Evolutionary conservation across 2,113 vertebrate genomes (phyloP), one percentile per base, ranked within the genome.

Genomic region (Phylloscopus trochiloides): DNA sequence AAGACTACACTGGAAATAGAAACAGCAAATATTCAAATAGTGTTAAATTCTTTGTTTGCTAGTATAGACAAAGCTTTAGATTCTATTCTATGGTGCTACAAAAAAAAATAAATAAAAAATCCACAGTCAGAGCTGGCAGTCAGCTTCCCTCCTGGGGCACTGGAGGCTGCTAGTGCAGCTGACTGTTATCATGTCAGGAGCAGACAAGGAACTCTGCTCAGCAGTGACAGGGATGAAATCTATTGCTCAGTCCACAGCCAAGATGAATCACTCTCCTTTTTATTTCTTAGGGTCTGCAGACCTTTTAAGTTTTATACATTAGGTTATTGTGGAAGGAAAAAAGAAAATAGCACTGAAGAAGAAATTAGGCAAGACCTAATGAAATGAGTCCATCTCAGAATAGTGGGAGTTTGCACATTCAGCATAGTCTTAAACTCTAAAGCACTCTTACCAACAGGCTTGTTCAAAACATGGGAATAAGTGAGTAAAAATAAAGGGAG

Each of bases 231-330:
- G 31, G 77, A 57, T 7, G 6, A 80, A 91, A 96, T 88, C 89
- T 89, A 91, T 89, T 95, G 91, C 81, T 93, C 92, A 89, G 70
- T 66, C 76, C 81, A 59, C 79, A 54, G 79, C 75, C 93, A 92
- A 90, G 86, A 96, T 59, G 89, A 97, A 97, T 96, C 86, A 68
- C 91, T 92, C 57, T 26, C 48, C 75, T 81, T 82, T 90, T 91
- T 73, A 75, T 63, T 72, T 94, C 72, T 66, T 51, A 40, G n/a
- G 29, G 58, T 66, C 88, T 76, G 84, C 54, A 91, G 62, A 80
- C 32, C 77, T 95, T 90, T 68, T 72, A 86, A 93, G 89, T 85
- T 81, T 89, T 68, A 42, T 88, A 74, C 31, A 77, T 77, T 52
- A 52, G 32, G 34, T 40, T 68, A 58, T 48, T 26, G 48, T 47